These are phyloP conservation scores for Microtus richardsoni DNA, from an alignment of 2,113 vertebrate genomes.

Conservation along the genomic window DNA sequence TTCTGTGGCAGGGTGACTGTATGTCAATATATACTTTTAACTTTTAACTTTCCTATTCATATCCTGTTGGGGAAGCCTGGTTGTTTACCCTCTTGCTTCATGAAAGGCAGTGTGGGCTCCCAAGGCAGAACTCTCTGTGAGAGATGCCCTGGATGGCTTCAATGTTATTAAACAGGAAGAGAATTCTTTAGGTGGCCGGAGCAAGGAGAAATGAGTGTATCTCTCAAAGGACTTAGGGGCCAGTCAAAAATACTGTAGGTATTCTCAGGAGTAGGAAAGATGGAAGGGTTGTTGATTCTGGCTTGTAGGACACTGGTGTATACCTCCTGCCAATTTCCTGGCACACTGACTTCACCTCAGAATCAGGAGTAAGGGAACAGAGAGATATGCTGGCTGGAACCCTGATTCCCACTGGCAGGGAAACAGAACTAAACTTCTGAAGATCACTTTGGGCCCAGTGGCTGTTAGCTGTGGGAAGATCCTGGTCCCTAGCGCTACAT, in stretches of 20 bases:
- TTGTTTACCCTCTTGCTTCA: not conserved
- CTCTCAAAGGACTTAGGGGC: slow-evolving; percentile 1
- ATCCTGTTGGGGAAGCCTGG: not conserved
- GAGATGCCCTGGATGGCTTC: not conserved
- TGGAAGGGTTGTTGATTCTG: not conserved
- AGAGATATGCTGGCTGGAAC: not conserved
- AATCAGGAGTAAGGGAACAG: not conserved
- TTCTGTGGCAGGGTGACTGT: not conserved
- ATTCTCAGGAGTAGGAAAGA: not conserved
- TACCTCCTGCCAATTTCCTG: not conserved
- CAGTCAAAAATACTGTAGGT: not conserved
- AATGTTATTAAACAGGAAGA: not conserved
- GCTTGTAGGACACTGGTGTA: not conserved
- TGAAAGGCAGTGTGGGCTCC: not conserved
- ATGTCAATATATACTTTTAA: not conserved
- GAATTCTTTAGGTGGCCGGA: not conserved
- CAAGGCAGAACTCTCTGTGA: not conserved
- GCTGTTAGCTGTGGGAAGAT: not conserved
- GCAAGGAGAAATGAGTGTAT: not conserved
- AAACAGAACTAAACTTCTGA: not conserved
- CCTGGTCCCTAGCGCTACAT: not conserved
- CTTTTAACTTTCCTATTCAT: not conserved
- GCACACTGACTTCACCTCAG: not conserved
- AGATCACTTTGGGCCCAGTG: not conserved
- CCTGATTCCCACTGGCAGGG: not conserved